phyloP scores from a whole-genome alignment of 2,113 vertebrate species.

The Boulengeromyrus knoepffleri region DNA sequence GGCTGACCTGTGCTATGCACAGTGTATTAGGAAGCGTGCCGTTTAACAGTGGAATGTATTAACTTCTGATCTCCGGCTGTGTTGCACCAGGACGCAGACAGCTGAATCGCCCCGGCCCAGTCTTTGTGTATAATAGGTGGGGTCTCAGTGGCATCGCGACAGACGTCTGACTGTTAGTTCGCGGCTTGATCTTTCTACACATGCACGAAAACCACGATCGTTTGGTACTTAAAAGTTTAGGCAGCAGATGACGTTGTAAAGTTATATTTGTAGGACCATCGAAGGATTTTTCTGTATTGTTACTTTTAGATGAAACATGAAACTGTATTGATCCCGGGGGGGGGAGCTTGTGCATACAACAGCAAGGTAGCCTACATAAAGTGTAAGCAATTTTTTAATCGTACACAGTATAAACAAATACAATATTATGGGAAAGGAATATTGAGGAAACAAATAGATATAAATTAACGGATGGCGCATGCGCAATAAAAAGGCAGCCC shows the following conservation, averaged over 20 bases:
- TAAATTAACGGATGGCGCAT: background rate
- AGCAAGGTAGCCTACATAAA: background rate
- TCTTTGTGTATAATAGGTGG: background rate
- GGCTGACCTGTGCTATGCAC: conserved; percentile 44
- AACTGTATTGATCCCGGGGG: background rate
- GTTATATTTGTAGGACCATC: background rate
- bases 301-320: background rate
- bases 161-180: background rate
- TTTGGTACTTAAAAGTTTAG: background rate
- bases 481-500: background rate
- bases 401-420: background rate
- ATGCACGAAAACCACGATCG: background rate
- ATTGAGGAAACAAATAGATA: background rate
- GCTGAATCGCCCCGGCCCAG: background rate
- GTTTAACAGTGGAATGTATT: conserved; percentile 70
- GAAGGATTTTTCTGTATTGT: background rate
- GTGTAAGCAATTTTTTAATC: background rate
- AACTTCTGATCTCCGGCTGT: conserved; percentile 63
- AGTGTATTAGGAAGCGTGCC: conserved; percentile 62
- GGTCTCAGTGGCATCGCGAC: background rate
- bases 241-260: background rate
- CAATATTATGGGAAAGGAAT: background rate
- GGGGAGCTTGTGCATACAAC: background rate
- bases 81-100: conserved; percentile 27
- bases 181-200: background rate